These are phyloP conservation scores for Acanthoscelides obtectus DNA, from an alignment of 2,888 invertebrate genomes.

Conservation along the genomic window DNA sequence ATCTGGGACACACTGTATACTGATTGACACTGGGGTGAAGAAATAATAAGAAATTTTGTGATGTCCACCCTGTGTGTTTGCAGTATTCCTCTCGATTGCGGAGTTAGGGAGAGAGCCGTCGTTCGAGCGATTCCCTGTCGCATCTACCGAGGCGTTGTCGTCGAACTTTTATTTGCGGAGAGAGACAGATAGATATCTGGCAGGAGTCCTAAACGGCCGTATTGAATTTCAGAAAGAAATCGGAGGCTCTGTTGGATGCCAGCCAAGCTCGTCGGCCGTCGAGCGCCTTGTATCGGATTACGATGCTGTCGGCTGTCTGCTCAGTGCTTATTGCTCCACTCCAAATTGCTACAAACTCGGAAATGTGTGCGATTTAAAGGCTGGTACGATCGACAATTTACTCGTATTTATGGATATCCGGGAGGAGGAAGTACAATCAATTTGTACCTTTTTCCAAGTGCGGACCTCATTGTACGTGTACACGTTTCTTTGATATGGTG, in stretches of 20 bases:
- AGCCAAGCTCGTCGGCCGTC: conserved; percentile 1
- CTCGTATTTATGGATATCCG: no score
- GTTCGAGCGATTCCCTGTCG: not conserved
- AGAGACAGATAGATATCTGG: conserved; percentile 3
- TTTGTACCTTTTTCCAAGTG: no score
- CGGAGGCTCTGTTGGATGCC: conserved; percentile 1
- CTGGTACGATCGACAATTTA: not conserved
- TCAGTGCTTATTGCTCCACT: not conserved
- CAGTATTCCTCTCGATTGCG: not conserved
- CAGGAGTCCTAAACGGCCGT: conserved; percentile 13
- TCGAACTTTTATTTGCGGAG: not conserved
- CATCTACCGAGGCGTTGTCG: not conserved
- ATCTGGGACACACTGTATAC: no score
- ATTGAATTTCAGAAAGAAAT: conserved; percentile 7
- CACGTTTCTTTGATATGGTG: no score
- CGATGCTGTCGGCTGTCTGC: not conserved
- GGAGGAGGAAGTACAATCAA: no score
- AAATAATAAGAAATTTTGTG: no score
- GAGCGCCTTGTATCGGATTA: not conserved
- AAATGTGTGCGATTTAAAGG: not conserved
- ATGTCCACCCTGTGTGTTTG: not conserved
- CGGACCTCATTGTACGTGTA: no score
- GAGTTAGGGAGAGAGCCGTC: not conserved
- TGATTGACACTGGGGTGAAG: no score
- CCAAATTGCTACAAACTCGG: not conserved